Evolutionary conservation across 2,888 invertebrate genomes (phyloP), one percentile per base, ranked within the genome.

Genomic region (Hetaerina titia): DNA sequence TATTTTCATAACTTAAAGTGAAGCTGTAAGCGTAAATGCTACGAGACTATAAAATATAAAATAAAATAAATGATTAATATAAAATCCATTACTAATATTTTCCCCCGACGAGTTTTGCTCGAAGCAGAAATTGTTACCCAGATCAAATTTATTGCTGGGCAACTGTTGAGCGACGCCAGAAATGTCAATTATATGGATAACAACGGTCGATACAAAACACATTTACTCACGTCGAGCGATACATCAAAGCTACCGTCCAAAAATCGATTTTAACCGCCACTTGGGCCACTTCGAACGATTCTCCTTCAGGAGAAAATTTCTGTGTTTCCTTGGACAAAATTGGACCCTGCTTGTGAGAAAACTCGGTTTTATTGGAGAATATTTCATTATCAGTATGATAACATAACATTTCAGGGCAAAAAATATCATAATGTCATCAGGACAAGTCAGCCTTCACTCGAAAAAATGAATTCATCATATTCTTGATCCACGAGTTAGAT

Each of bases 191-290:
- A 22, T 57, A 89, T 22, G 89, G 89, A 89, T 89, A 57, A 58
- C 89, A 89, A 57, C 89, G 89, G 58, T 89, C 89, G 89, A 89
- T 89, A 89, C 89, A 22, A 89, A 89, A 89, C 89, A 45, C 89
- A 89, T 89, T 89, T n/a, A 58, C 57, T 89, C 22, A 13, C 8
- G 31, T 19, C 58, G 57, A 57, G 11, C 11, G 89, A 56, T 89
- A 89, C 58, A 57, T 19, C 57, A 89, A 57, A 58, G 89, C 89
- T 58, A 57, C n/a, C 22, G n/a, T 17, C 22, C 58, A n/a, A 8
- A 89, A n/a, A 58, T 89, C 89, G 89, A 89, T 89, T 89, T 89
- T 89, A 58, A 89, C n/a, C 6, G 19, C 89, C 58, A 89, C n/a
- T 56, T 57, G 19, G 15, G n/a, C 57, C 9, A 56, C 89, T 58